Conservation (phyloP, 2,888 invertebrate genomes). For the Lamellibrachia satsuma region DNA sequence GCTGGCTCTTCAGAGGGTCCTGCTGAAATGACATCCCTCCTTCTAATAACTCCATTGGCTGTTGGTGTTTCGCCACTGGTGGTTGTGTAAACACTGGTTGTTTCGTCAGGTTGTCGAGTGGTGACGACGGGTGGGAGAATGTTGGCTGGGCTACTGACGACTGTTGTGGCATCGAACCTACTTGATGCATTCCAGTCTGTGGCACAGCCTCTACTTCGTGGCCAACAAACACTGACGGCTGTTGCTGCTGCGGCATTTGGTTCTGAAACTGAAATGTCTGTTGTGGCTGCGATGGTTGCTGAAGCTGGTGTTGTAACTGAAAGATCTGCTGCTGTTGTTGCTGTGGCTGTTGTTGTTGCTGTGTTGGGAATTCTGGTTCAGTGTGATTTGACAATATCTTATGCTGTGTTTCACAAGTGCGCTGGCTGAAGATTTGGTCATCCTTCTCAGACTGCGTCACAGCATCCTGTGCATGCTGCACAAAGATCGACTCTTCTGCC, state of each 20-base stretch:
- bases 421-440: too few relatives aligned
- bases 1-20: too few relatives aligned
- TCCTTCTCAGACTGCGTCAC: background rate
- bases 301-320: background rate
- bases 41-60: too few relatives aligned
- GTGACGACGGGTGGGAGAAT: background rate
- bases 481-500: background rate
- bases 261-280: background rate
- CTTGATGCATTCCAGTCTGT: background rate
- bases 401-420: background rate
- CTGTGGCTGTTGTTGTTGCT: background rate
- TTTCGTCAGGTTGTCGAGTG: background rate
- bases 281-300: background rate
- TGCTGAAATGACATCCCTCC: too few relatives aligned
- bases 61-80: too few relatives aligned
- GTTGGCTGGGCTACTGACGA: background rate
- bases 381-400: background rate
- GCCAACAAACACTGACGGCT: background rate
- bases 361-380: background rate
- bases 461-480: background rate
- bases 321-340: constrained; percentile 1
- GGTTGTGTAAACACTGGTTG: background rate
- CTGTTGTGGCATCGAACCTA: background rate
- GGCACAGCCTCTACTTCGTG: background rate
- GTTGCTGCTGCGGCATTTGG: background rate